Conservation (phyloP, 2,797 vertebrate genomes). For the Betta splendens region DNA sequence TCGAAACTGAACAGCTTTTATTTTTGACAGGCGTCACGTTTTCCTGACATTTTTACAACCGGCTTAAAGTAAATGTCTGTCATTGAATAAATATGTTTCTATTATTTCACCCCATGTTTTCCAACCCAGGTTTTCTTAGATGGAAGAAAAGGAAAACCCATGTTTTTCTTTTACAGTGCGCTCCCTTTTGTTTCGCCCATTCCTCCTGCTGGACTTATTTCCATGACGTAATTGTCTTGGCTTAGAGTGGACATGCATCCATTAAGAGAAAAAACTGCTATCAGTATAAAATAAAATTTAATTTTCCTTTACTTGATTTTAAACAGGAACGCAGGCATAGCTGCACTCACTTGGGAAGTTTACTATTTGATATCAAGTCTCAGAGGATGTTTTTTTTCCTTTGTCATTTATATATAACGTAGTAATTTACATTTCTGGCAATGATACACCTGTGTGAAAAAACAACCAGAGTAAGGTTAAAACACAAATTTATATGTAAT, state of each 20-base stretch:
- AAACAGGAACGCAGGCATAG: too few species aligned
- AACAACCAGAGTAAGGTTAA: background rate
- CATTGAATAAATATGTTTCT: background rate
- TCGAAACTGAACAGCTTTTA: constrained; percentile 10
- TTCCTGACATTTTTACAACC: background rate
- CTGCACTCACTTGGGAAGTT: background rate
- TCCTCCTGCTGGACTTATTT: constrained; percentile 78
- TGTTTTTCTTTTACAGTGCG: constrained; percentile 18
- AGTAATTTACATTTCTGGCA: background rate
- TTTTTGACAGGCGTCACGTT: constrained; percentile 20
- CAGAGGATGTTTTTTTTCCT: background rate
- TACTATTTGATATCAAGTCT: constrained; percentile 4
- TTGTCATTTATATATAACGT: background rate
- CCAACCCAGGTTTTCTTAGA: constrained; percentile 20
- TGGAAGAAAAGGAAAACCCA: too few species aligned
- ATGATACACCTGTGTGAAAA: too few species aligned
- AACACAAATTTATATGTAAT: background rate
- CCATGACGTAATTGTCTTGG: constrained; percentile 84
- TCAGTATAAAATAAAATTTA: too few species aligned
- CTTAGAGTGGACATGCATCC: constrained; percentile 54
- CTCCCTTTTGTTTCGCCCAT: constrained; percentile 78
- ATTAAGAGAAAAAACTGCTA: constrained; percentile 16
- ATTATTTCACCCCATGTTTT: background rate
- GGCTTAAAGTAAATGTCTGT: background rate
- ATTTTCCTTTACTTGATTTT: too few species aligned